Evolutionary conservation across 2,888 invertebrate genomes (phyloP).

Genomic region (Selenia dentaria): DNA sequence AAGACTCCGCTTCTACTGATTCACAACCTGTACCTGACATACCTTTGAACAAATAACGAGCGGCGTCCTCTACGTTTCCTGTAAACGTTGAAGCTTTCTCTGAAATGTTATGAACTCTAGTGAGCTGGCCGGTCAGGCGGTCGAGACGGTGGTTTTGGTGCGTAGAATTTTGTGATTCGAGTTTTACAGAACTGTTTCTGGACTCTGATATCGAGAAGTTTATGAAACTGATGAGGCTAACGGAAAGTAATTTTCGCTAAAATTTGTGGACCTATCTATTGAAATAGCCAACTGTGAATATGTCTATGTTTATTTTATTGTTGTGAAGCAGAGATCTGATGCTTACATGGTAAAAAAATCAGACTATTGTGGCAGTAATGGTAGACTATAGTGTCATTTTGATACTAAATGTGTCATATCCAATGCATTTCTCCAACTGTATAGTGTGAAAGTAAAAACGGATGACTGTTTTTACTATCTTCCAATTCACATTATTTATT

Average conservation of each 20-base stretch:
- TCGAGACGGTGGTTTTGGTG: background rate
- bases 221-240: slow-evolving; percentile 43
- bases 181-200: slow-evolving; percentile 1
- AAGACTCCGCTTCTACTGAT: slow-evolving; percentile 65
- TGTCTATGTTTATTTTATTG: background rate
- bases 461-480: no score
- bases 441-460: no score
- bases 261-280: slow-evolving; percentile 32
- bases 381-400: no score
- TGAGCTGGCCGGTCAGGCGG: background rate
- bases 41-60: slow-evolving; percentile 71
- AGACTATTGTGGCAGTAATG: no score
- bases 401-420: no score
- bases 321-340: slow-evolving; percentile 11
- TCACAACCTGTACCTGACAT: slow-evolving; percentile 70
- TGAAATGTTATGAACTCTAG: slow-evolving; percentile 20
- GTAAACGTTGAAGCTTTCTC: slow-evolving; percentile 21
- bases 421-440: no score
- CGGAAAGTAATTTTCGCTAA: slow-evolving; percentile 25
- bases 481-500: no score
- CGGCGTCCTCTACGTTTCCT: slow-evolving; percentile 36
- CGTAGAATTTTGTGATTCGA: background rate
- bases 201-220: background rate
- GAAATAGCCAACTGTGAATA: slow-evolving; percentile 13
- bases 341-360: no score